Conservation (phyloP, 2,888 invertebrate genomes). For the Acheta domesticus region DNA sequence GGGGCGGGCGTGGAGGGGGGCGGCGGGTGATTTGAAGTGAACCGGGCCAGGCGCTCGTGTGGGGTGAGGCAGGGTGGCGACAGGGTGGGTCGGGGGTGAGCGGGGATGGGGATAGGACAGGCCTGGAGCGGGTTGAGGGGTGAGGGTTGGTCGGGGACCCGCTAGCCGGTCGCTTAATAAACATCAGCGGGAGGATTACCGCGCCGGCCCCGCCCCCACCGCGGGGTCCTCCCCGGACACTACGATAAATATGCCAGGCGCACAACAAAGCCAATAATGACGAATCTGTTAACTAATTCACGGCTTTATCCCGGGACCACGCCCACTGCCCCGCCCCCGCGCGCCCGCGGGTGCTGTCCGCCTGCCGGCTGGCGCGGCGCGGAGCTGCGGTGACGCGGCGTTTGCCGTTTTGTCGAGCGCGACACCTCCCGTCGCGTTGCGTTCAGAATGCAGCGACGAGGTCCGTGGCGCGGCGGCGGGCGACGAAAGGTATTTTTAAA, state of each 20-base stretch:
- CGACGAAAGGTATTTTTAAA: too few relatives aligned
- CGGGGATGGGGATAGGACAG: not conserved
- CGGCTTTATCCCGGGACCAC: not conserved
- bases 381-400: not conserved
- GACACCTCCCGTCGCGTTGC: too few relatives aligned
- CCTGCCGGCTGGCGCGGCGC: not conserved
- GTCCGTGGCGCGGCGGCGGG: too few relatives aligned
- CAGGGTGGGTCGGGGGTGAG: too few relatives aligned
- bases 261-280: slow-evolving; percentile 18
- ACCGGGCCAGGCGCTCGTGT: too few relatives aligned
- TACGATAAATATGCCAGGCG: slow-evolving; percentile 18
- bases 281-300: slow-evolving; percentile 1
- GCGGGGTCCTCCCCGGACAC: not conserved
- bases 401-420: too few relatives aligned
- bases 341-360: not conserved
- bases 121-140: not conserved
- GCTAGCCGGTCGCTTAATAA: not conserved
- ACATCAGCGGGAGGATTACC: not conserved
- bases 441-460: too few relatives aligned
- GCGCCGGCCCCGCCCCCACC: not conserved
- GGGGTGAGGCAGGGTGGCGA: too few relatives aligned
- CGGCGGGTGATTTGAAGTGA: too few relatives aligned
- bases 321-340: not conserved
- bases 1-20: too few relatives aligned
- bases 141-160: not conserved